Base-by-base conservation (phyloP, 2,113 vertebrate species). In the Pandion haliaetus region DNA sequence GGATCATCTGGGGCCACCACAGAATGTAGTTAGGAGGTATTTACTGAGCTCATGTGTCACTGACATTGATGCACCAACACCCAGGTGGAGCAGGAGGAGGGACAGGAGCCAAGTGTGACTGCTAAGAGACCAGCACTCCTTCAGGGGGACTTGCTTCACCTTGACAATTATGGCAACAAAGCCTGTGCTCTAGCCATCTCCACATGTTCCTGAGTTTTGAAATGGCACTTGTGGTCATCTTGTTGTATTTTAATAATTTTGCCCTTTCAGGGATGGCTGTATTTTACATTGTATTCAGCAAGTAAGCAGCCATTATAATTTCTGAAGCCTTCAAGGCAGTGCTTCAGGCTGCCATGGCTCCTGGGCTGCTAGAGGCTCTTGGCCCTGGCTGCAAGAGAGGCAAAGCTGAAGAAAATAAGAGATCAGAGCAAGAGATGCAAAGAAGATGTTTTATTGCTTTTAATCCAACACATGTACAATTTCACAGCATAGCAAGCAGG, bases 401-500 rank as follows among this genome's bases (percentile, higher is more conserved):
- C 32, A 78, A 83, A 86, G 14, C 54, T 72, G 62, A 88, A 57
- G 67, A 65, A 91, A 90, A 69, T 36, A 71, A 86, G 66, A 93
- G 42, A 58, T 58, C 40, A 45, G 66, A 79, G 54, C 36, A 88
- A 86, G 54, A 92, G 36, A 80, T 58, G 58, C 28, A 86, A 86
- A 63, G 31, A 91, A 25, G 70, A 72, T 40, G 23, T 58, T 83
- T 86, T 61, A 72, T 61, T 82, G 67, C 45, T 86, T 95, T 93
- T 77, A 88, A 81, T 38, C 7, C 4, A 80, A 73, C 45, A 73
- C 34, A 21, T 10, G 29, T 86, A 66, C 6, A 62, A 45, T 90
- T 92, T 93, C 54, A 80, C n/a, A 95, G 71, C 42, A 73, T 5
- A 45, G 36, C 34, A 94, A 88, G 50, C 62, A 95, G 50, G 63